Conservation (phyloP, 2,797 vertebrate species). For the Pagetopsis macropterus region DNA sequence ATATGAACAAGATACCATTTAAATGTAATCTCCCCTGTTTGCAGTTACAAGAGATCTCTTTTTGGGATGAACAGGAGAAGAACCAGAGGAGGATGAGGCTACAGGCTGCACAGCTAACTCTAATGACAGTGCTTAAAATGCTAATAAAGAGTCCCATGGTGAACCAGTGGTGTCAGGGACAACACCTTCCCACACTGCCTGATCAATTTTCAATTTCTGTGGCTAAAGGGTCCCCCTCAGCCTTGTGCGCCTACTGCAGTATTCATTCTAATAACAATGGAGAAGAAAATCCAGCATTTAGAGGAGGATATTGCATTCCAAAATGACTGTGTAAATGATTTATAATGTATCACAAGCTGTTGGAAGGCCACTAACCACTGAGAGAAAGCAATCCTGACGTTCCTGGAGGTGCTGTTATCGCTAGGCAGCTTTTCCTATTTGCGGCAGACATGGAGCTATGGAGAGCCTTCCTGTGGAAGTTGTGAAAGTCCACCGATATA, state of each 20-base stretch:
- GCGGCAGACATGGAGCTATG: slow-evolving; percentile 49
- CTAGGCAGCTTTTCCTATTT: slow-evolving; percentile 61
- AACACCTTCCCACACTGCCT: slow-evolving; percentile 71
- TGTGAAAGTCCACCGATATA: slow-evolving; percentile 14
- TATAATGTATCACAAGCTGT: slow-evolving; percentile 80
- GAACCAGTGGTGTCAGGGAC: slow-evolving; percentile 56
- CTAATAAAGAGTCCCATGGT: slow-evolving; percentile 74
- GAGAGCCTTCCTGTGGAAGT: slow-evolving; percentile 46
- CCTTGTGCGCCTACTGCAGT: slow-evolving; percentile 54
- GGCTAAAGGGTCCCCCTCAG: slow-evolving; percentile 74
- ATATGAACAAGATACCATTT: slow-evolving; percentile 61
- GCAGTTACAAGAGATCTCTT: slow-evolving; percentile 58
- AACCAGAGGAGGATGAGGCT: slow-evolving; percentile 37
- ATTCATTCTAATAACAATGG: slow-evolving; percentile 77
- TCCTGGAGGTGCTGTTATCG: slow-evolving; percentile 78
- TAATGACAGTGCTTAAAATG: slow-evolving; percentile 75
- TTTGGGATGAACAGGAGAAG: slow-evolving; percentile 53
- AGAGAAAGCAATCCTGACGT: slow-evolving; percentile 77
- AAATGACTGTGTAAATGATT: slow-evolving; percentile 86
- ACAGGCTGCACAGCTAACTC: slow-evolving; percentile 45
- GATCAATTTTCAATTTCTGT: slow-evolving; percentile 87
- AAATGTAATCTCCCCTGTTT: slow-evolving; percentile 60
- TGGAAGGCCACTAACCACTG: slow-evolving; percentile 74
- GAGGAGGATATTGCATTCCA: slow-evolving; percentile 82
- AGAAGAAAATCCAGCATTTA: slow-evolving; percentile 80